Evolutionary conservation across 2,888 invertebrate genomes (phyloP).

Genomic region (Xestoiulus laeticollis): DNA sequence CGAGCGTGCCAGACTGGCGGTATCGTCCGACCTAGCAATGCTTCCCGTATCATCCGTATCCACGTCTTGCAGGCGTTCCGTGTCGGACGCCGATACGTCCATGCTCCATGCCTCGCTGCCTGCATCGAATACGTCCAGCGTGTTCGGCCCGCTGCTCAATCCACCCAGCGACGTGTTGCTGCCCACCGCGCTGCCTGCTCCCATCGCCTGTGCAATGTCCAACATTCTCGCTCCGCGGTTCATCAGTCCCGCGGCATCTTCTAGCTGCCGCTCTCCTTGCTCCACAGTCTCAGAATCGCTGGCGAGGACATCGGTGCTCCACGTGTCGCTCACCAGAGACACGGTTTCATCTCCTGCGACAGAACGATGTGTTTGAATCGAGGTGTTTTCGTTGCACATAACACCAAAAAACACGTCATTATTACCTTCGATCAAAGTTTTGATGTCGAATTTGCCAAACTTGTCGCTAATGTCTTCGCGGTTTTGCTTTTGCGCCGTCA

Average conservation of each 20-base stretch:
- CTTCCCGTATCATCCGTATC: slow-evolving; percentile 74
- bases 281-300: slow-evolving; percentile 96
- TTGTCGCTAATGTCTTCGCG: slow-evolving; percentile 97
- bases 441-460: slow-evolving; percentile 98
- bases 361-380: background rate
- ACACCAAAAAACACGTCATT: background rate
- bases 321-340: slow-evolving; percentile 96
- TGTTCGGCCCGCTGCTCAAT: background rate
- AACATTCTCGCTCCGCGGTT: background rate
- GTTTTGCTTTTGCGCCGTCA: slow-evolving; percentile 74
- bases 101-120: slow-evolving; percentile 99
- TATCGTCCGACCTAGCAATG: slow-evolving; percentile 68
- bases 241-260: slow-evolving; percentile 49
- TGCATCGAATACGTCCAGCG: slow-evolving; percentile 82
- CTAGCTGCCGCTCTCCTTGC: slow-evolving; percentile 63
- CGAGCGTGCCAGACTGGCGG: slow-evolving; percentile 67
- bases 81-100: slow-evolving; percentile 92
- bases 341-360: slow-evolving; percentile 90
- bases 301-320: slow-evolving; percentile 98
- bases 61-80: slow-evolving; percentile 88
- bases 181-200: slow-evolving; percentile 19
- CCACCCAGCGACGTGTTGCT: background rate
- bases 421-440: slow-evolving; percentile 70
- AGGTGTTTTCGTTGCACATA: background rate
- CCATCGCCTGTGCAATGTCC: slow-evolving; percentile 23